phyloP scores from a whole-genome alignment of 2,113 vertebrate species.

The Galbula dea region DNA sequence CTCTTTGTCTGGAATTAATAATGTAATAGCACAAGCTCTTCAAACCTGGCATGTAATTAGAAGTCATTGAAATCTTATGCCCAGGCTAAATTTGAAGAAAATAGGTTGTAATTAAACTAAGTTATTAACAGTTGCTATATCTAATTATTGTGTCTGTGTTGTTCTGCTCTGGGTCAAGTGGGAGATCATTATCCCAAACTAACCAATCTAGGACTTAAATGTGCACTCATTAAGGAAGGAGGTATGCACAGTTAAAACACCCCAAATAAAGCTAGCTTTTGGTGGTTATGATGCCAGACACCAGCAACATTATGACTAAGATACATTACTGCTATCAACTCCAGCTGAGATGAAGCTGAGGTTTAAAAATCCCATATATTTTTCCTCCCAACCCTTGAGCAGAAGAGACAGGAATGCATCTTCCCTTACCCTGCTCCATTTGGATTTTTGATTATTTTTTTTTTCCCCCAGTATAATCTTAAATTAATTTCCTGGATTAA shows the following conservation, averaged over 20 bases:
- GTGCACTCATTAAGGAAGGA: background rate
- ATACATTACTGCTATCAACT: background rate
- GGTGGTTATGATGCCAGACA: background rate
- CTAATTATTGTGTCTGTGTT: constrained; percentile 27
- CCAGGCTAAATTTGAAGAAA: constrained; percentile 48
- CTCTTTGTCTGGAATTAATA: constrained; percentile 48
- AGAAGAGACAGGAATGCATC: background rate
- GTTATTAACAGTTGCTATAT: constrained; percentile 47
- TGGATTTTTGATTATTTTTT: background rate
- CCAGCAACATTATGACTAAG: background rate
- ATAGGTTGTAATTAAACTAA: constrained; percentile 39
- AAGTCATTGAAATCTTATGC: constrained; percentile 39
- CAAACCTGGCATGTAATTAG: background rate
- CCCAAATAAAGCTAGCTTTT: background rate
- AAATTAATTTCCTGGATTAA: background rate
- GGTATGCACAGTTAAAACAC: background rate
- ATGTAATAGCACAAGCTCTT: constrained; percentile 3
- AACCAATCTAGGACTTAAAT: background rate
- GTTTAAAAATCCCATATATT: background rate
- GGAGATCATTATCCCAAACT: constrained; percentile 18
- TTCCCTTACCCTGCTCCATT: background rate
- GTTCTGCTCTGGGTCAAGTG: background rate
- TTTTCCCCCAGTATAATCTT: background rate
- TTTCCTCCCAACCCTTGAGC: background rate
- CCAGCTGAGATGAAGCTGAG: background rate